Evolutionary conservation across 2,888 invertebrate species (phyloP), one percentile per base, ranked within the genome.

Genomic region (Nymphalis urticae): DNA sequence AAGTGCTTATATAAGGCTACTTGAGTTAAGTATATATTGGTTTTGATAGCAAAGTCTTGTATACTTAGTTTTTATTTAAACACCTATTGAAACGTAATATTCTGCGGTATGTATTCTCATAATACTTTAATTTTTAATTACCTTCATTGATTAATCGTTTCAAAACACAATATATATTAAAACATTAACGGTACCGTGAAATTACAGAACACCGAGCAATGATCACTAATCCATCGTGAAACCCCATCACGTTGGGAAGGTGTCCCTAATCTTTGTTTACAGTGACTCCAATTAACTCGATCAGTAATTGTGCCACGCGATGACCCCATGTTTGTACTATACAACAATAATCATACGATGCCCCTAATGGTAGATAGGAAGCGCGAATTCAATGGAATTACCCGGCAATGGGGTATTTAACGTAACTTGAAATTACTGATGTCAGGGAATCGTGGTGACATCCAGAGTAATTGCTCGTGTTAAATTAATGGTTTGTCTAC

Each of bases 191-290:
- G 32, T 27, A 10, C 32, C 54, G 54, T 32, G 66, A 70, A 69
- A 77, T 76, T 75, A 77, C 72, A 76, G 79, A 78, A 84, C 82
- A 79, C 77, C 68, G 66, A 77, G 82, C 80, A 82, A 74, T 73
- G 75, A 21, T 60, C 59, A 58, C 59, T 21, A 42, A 58, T 42
- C 58, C n/a, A 58, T 68, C 47, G 56, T 65, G 42, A 59, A 71
- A 66, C 53, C 32, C 68, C 76, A 75, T 73, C 77, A 78, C 80
- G 78, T 79, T 79, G 76, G 50, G 50, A 50, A 56, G 81, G 77
- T 74, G 76, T 74, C 77, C 77, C 77, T 81, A 82, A 82, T 82
- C 79, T 81, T 77, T 85, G 82, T 85, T 84, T 80, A 79, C 80
- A 75, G 77, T 75, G 73, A 74, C 72, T 76, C 78, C 81, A 84